phyloP scores from a whole-genome alignment of 2,888 invertebrate species.

The Diplolepis rosae region DNA sequence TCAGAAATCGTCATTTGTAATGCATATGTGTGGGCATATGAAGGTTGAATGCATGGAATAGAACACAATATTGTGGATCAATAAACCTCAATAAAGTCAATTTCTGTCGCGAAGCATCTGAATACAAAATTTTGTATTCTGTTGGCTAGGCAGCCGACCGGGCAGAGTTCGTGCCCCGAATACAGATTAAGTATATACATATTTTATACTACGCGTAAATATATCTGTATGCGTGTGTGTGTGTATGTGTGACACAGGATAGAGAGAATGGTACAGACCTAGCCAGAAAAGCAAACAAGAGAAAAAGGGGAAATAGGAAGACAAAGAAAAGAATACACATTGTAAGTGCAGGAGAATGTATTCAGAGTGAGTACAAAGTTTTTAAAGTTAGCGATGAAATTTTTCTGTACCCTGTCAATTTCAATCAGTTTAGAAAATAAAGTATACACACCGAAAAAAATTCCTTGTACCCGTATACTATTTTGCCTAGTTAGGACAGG shows the following conservation, averaged over 20 bases:
- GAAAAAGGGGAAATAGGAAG: background rate
- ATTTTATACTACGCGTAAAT: slow-evolving; percentile 57
- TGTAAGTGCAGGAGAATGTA: background rate
- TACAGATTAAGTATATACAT: slow-evolving; percentile 68
- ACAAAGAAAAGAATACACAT: slow-evolving; percentile 10
- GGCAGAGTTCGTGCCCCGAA: slow-evolving; percentile 68
- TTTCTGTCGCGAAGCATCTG: slow-evolving; percentile 72
- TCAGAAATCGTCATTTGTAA: background rate
- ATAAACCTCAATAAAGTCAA: slow-evolving; percentile 74
- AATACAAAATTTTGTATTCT: slow-evolving; percentile 73
- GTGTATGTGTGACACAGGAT: slow-evolving; percentile 6
- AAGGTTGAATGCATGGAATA: slow-evolving; percentile 36
- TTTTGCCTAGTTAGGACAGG: too few relatives aligned
- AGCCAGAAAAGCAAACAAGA: background rate
- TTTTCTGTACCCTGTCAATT: background rate
- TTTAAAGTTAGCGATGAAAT: slow-evolving; percentile 11
- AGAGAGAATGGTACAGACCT: background rate
- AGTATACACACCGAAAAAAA: too few relatives aligned
- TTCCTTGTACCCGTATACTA: too few relatives aligned
- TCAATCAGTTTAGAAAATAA: slow-evolving; percentile 3
- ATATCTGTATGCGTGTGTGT: slow-evolving; percentile 39
- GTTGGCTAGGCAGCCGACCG: slow-evolving; percentile 63
- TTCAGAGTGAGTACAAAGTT: slow-evolving; percentile 6
- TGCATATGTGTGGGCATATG: background rate
- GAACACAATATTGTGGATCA: slow-evolving; percentile 72